Conservation (phyloP, 2,888 invertebrate genomes). For the Scaptomyza reducta region DNA sequence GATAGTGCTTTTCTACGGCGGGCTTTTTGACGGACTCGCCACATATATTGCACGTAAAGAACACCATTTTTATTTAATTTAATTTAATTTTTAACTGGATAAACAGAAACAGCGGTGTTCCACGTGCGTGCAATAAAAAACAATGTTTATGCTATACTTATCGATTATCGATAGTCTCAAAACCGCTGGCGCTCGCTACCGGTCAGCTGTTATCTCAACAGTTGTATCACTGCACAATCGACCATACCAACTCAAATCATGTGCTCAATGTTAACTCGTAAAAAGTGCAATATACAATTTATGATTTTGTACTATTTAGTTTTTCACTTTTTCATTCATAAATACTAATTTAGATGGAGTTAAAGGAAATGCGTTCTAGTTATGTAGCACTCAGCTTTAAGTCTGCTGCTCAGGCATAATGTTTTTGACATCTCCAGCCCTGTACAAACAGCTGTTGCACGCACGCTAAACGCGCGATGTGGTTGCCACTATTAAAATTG, state of each 20-base stretch:
- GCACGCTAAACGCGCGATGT: slow-evolving; percentile 44
- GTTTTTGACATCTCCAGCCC: slow-evolving; percentile 23
- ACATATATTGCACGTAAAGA: slow-evolving; percentile 96
- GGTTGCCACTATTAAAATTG: slow-evolving; percentile 54
- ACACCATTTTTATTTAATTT: slow-evolving; percentile 90
- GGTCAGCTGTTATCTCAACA: slow-evolving; percentile 5
- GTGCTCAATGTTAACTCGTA: neutral
- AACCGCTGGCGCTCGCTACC: neutral
- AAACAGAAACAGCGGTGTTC: slow-evolving; percentile 14
- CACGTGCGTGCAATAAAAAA: slow-evolving; percentile 43
- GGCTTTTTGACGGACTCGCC: slow-evolving; percentile 96
- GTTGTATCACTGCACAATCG: neutral
- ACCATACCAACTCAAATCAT: neutral
- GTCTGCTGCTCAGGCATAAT: accelerated
- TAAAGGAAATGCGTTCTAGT: neutral
- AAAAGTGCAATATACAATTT: too few relatives aligned
- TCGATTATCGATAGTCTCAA: slow-evolving; percentile 32
- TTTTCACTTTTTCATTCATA: neutral
- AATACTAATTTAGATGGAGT: neutral
- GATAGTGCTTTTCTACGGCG: slow-evolving; percentile 94
- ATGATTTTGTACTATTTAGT: too few relatives aligned
- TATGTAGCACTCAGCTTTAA: slow-evolving; percentile 21
- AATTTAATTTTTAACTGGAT: neutral
- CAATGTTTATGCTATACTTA: slow-evolving; percentile 13
- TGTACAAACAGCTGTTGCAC: slow-evolving; percentile 36